phyloP scores from a whole-genome alignment of 1,140 invertebrate species.

The Rhopalosiphum padi region DNA sequence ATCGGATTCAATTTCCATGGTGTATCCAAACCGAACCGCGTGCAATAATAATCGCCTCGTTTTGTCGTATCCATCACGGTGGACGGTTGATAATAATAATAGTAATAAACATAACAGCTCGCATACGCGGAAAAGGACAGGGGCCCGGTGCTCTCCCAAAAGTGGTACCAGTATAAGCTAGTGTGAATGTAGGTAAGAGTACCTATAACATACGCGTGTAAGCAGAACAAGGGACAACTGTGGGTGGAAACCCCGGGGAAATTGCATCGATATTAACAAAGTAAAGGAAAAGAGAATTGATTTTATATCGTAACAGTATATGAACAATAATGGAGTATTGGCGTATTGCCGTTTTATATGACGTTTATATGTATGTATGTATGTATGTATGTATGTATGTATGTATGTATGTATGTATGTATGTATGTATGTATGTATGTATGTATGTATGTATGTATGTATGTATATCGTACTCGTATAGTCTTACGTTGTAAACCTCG shows the following conservation, averaged over 20 bases:
- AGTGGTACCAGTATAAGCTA: not conserved
- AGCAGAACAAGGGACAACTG: not conserved
- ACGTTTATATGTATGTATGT: not conserved
- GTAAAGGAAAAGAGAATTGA: not conserved
- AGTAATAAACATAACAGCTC: not conserved
- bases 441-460: no score
- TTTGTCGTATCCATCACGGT: not conserved
- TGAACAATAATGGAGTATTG: not conserved
- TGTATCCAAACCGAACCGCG: not conserved
- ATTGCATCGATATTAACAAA: not conserved
- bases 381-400: not conserved
- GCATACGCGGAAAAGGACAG: not conserved
- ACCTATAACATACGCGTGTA: not conserved
- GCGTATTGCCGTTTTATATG: not conserved
- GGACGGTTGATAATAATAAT: not conserved
- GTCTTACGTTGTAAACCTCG: not conserved
- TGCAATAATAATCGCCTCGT: constrained; percentile 3
- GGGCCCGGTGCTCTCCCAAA: not conserved
- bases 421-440: not conserved
- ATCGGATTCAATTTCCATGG: constrained; percentile 20
- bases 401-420: not conserved
- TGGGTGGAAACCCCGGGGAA: not conserved
- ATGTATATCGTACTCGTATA: not conserved
- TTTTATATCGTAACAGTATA: not conserved
- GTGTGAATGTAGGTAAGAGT: not conserved